Base-by-base conservation (phyloP, 1,140 invertebrate species). In the Cydia amplana region DNA sequence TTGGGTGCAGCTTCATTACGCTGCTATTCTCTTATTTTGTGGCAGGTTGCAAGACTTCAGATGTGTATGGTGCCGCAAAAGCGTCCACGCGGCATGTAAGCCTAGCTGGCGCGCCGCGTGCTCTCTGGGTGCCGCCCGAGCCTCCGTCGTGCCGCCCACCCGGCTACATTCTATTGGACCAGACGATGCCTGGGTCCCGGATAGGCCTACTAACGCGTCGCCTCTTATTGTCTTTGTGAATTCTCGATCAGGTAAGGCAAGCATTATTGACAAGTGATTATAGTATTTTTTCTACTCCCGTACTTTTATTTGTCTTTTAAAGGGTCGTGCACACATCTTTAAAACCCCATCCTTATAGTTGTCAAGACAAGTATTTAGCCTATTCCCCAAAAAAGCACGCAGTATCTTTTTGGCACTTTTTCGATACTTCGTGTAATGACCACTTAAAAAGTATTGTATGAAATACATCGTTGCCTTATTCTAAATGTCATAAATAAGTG, bases 171-270 rank as follows among this genome's bases (percentile, higher is more conserved):
- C 96, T 75, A 97, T 98, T 84, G 97, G 96, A 91, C 95, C 95
- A 64, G 98, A 97, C 92, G 98, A 98, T 86, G 96, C 96, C 73
- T 99, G 98, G 97, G 97, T 98, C 94, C 96, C 75, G 91, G 97
- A 93, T 96, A 96, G 74, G 95, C 95, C 86, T 87, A 94, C 84
- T 83, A 95, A 83, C 72, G 97, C 96, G 77, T 97, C 96, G 77
- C 98, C 98, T 43, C 95, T 99, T 65, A 94, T 99, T 75, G 98
- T 99, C 60, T 99, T 99, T 89, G 98, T 99, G 79, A 99, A 99
- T 93, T 99, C 98, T 67, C 98, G 99, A 93, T 98, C 98, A 76
- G 94, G 94, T 94, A 79, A 85, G 79, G 5, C 7, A 32, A 14
- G 6, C 25, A 65, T 36, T 32, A 49, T 10, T 40, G 2, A 28